These are phyloP conservation scores for Myotis davidii DNA, from an alignment of 2,113 vertebrate species.

Conservation along the genomic window DNA sequence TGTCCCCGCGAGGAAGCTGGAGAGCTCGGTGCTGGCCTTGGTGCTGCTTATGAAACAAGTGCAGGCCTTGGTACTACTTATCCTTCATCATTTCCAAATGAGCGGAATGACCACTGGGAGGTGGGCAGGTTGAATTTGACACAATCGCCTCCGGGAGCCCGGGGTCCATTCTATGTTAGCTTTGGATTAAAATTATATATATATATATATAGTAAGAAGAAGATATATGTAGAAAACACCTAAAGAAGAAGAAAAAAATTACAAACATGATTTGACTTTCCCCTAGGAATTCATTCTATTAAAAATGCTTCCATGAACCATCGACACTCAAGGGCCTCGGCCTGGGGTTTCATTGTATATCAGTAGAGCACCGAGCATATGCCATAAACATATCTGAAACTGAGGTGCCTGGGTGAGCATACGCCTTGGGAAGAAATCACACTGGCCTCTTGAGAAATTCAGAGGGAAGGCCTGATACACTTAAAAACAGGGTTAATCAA, in stretches of 20 bases:
- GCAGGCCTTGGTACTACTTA: slow-evolving; percentile 33
- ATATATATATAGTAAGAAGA: no score
- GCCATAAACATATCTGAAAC: slow-evolving; percentile 71
- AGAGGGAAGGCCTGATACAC: slow-evolving; percentile 68
- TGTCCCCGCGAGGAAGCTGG: slow-evolving; percentile 53
- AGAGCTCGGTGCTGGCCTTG: slow-evolving; percentile 27
- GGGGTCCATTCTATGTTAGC: slow-evolving; percentile 47
- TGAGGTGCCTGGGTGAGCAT: slow-evolving; percentile 61
- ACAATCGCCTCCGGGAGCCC: slow-evolving; percentile 37
- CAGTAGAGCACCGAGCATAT: slow-evolving; percentile 60
- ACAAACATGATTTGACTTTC: slow-evolving; percentile 42
- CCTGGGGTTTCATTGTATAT: slow-evolving; percentile 64
- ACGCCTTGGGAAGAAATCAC: slow-evolving; percentile 68
- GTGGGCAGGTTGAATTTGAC: slow-evolving; percentile 76
- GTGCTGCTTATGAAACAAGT: neutral
- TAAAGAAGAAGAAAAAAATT: neutral
- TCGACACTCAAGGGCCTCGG: slow-evolving; percentile 48
- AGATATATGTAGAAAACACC: neutral
- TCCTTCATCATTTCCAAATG: slow-evolving; percentile 66
- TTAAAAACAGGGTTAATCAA: slow-evolving; percentile 73
- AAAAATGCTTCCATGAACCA: slow-evolving; percentile 51
- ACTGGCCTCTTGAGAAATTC: slow-evolving; percentile 60
- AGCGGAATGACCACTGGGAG: slow-evolving; percentile 65
- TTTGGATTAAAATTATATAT: neutral
- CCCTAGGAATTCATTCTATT: slow-evolving; percentile 70